Evolutionary conservation across 2,113 vertebrate species (phyloP).

Genomic region (Agelaius phoeniceus): DNA sequence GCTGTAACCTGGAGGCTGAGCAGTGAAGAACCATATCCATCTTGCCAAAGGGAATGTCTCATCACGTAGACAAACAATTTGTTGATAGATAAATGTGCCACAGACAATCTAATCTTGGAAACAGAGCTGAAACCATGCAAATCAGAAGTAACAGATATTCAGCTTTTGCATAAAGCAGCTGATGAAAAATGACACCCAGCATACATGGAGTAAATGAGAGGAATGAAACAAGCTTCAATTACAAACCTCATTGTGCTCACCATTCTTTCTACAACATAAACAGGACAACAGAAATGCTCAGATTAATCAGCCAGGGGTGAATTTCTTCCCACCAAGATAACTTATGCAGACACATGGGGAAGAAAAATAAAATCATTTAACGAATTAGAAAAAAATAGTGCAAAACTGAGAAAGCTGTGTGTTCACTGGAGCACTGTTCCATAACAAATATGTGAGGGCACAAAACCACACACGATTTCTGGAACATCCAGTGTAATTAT

Average conservation of each 20-base stretch:
- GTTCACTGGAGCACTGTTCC: not conserved
- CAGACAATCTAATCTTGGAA: slow-evolving; percentile 14
- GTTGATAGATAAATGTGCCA: not conserved
- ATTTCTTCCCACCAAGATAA: not conserved
- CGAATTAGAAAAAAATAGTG: not conserved
- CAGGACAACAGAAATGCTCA: not conserved
- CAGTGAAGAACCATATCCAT: not conserved
- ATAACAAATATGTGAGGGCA: not conserved
- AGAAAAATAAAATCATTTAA: not conserved
- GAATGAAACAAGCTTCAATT: not conserved
- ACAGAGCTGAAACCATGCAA: not conserved
- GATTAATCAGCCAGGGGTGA: not conserved
- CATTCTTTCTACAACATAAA: not conserved
- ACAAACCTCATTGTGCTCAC: not conserved
- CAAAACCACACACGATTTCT: not conserved
- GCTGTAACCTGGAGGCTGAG: not conserved
- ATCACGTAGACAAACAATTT: not conserved
- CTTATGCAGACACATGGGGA: not conserved
- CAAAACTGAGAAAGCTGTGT: not conserved
- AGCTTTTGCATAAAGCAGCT: not conserved
- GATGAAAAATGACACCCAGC: slow-evolving; percentile 12
- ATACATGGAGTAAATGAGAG: not conserved
- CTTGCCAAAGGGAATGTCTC: not conserved
- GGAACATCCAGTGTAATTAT: not conserved
- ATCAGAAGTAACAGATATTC: not conserved